These are phyloP conservation scores for Thalpophila matura DNA, from an alignment of 2,888 invertebrate species.

Conservation along the genomic window DNA sequence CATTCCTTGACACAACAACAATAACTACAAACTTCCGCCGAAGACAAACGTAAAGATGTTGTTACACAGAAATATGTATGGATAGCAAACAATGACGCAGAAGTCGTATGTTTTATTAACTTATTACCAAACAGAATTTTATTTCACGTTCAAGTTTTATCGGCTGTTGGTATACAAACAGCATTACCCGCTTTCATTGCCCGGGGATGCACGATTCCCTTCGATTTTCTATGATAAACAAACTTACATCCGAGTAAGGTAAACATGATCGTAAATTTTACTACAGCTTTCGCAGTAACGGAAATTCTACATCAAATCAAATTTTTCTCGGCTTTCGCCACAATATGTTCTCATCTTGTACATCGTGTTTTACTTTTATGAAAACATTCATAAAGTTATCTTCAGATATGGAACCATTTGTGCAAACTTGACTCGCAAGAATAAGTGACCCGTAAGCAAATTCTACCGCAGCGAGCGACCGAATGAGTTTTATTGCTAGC, in stretches of 20 bases:
- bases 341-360: constrained; percentile 60
- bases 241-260: constrained; percentile 83
- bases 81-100: constrained; percentile 62
- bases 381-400: constrained; percentile 16
- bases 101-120: constrained; percentile 73
- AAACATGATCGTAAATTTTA: constrained; percentile 87
- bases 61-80: constrained; percentile 61
- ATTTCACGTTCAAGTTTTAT: constrained; percentile 78
- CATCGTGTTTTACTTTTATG: constrained; percentile 54
- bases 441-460: constrained; percentile 43
- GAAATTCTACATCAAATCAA: constrained; percentile 81
- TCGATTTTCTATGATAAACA: constrained; percentile 85
- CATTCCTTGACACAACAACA: constrained; percentile 45
- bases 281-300: constrained; percentile 76
- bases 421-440: constrained; percentile 29
- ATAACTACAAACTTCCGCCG: constrained; percentile 22
- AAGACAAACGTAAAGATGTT: constrained; percentile 59
- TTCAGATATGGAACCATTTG: constrained; percentile 21
- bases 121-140: constrained; percentile 75
- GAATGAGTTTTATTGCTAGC: constrained; percentile 74
- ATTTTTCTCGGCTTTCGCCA: constrained; percentile 69
- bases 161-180: constrained; percentile 78
- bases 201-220: constrained; percentile 76
- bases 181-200: constrained; percentile 82
- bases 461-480: constrained; percentile 49